Evolutionary conservation across 2,797 vertebrate genomes (phyloP).

Genomic region (Schizopygopsis pylzovi): DNA sequence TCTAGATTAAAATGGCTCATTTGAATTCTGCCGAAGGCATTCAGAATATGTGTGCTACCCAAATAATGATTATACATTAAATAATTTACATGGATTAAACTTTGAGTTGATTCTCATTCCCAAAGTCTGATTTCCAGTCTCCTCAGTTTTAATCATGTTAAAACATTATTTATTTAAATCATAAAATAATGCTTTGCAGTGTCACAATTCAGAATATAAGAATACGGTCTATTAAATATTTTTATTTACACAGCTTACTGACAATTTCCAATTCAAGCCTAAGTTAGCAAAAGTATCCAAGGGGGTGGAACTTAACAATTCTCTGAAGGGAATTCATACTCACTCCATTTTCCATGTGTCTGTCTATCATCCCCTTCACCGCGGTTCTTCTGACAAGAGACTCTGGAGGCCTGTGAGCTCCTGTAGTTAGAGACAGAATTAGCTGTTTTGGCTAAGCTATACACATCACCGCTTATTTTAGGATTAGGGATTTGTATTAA

Average conservation of each 20-base stretch:
- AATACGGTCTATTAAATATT: not conserved
- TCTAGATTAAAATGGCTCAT: too few relatives aligned
- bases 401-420: slow-evolving; percentile 80
- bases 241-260: not conserved
- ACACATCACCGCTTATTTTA: not conserved
- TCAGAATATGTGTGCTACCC: too few relatives aligned
- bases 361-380: slow-evolving; percentile 77
- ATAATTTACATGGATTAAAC: not conserved
- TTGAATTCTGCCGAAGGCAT: too few relatives aligned
- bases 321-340: slow-evolving; percentile 22
- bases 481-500: not conserved
- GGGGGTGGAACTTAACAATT: not conserved
- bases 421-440: slow-evolving; percentile 58
- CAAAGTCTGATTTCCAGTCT: not conserved
- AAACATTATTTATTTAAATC: not conserved
- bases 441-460: not conserved
- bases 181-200: not conserved
- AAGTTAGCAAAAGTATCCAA: not conserved
- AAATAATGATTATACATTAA: too few relatives aligned
- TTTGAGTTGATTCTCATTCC: not conserved
- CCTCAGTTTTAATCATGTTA: not conserved
- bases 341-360: slow-evolving; percentile 86
- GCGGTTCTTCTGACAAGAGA: slow-evolving; percentile 81
- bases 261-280: not conserved
- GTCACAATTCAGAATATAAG: not conserved